Percentiles rank a stretch among this genome's conserved stretches.
Conservation (phyloP, 1,140 invertebrate species). For the Caerostris extrusa region DNA sequence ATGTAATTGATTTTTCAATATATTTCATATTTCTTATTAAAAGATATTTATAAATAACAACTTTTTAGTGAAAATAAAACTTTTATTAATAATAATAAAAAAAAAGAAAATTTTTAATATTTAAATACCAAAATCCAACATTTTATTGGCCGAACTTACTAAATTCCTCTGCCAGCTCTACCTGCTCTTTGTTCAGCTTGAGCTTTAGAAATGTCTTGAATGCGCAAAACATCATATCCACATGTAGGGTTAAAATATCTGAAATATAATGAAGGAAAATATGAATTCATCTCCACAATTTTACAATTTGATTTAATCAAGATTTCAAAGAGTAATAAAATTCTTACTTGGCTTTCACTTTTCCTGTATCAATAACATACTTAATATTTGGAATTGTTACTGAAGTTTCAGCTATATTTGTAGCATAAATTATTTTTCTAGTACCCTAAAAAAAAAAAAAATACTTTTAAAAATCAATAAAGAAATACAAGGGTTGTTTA, state of each 20-base stretch:
- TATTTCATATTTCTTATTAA: too few relatives aligned
- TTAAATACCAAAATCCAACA: too few relatives aligned
- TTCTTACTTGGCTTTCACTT: slow-evolving; percentile 91
- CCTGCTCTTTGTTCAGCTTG: slow-evolving; percentile 96
- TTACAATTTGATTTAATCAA: neutral
- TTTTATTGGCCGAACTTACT: slow-evolving; percentile 61
- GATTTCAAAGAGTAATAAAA: neutral
- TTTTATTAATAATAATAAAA: too few relatives aligned
- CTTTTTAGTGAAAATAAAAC: too few relatives aligned
- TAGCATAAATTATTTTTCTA: slow-evolving; percentile 96
- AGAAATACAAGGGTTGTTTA: neutral
- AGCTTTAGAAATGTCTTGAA: slow-evolving; percentile 92
- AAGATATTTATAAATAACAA: too few relatives aligned
- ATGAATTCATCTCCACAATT: neutral
- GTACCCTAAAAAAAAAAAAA: slow-evolving; percentile 81
- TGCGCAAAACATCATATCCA: slow-evolving; percentile 91
- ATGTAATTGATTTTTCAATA: too few relatives aligned
- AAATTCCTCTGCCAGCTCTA: slow-evolving; percentile 91
- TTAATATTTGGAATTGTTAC: slow-evolving; percentile 97
- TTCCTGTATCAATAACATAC: slow-evolving; percentile 96
- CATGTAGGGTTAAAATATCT: slow-evolving; percentile 89
- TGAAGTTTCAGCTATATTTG: slow-evolving; percentile 98
- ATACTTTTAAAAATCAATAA: neutral
- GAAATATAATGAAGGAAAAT: slow-evolving; percentile 29
- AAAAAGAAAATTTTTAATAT: too few relatives aligned